Evolutionary conservation across 1,140 invertebrate species (phyloP).

Genomic region (Musca domestica): DNA sequence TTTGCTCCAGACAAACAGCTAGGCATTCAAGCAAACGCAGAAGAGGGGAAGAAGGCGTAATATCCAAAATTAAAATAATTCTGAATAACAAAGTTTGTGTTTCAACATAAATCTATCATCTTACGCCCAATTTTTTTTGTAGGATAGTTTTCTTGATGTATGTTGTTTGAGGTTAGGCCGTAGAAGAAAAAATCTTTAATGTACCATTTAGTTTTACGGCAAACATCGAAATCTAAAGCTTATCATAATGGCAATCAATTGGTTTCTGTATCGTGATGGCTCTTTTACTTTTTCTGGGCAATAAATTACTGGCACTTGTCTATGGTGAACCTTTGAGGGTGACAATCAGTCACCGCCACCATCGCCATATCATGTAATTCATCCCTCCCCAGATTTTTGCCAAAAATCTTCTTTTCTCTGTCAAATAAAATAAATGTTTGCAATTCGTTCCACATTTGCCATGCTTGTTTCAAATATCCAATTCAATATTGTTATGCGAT

Average conservation of each 20-base stretch:
- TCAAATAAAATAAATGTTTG: background rate
- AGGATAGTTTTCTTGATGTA: background rate
- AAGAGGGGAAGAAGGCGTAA: no score
- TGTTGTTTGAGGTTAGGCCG: background rate
- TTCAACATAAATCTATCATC: background rate
- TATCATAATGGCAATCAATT: no score
- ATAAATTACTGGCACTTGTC: background rate
- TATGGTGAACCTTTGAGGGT: background rate
- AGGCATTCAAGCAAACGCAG: background rate
- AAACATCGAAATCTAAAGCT: no score
- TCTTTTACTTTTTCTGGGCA: background rate
- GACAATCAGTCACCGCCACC: conserved; percentile 4
- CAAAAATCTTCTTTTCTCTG: background rate
- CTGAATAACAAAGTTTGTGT: background rate
- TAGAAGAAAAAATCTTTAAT: conserved; percentile 16
- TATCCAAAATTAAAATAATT: no score
- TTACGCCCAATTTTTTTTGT: background rate
- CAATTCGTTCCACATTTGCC: conserved; percentile 5
- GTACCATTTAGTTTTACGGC: conserved; percentile 2
- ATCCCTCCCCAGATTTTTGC: background rate
- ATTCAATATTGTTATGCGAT: background rate
- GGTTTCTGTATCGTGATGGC: no score
- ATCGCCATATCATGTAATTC: background rate
- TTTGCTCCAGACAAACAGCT: background rate
- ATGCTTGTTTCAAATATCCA: background rate